Evolutionary conservation across 2,113 vertebrate genomes (phyloP).

Genomic region (Muntiacus muntjak): DNA sequence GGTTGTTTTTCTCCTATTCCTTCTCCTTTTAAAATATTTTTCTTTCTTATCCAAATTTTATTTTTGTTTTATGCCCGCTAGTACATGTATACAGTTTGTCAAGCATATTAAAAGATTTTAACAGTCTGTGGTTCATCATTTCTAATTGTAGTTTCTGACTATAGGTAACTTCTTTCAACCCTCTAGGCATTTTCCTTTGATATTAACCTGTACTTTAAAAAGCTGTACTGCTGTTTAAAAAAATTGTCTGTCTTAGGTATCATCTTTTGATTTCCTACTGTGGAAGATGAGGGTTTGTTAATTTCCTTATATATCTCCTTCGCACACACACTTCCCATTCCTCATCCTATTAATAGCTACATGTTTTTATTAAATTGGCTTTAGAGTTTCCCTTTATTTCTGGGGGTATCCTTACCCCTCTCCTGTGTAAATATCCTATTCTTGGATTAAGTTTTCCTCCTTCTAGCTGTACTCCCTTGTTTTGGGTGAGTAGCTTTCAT

Average conservation of each 20-base stretch:
- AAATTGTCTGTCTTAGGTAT: background rate
- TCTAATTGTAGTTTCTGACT: background rate
- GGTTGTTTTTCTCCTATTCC: background rate
- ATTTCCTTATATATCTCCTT: background rate
- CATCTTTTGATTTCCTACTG: background rate
- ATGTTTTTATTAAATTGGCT: background rate
- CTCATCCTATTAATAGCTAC: background rate
- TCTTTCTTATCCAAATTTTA: background rate
- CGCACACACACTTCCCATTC: background rate
- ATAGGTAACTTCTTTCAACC: background rate
- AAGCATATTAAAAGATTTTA: constrained; percentile 11
- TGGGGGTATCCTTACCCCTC: background rate
- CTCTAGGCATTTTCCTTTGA: background rate
- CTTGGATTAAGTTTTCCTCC: background rate
- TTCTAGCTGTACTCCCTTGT: background rate
- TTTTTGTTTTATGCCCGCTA: background rate
- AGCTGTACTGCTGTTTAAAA: background rate
- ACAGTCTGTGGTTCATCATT: background rate
- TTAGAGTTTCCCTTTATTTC: background rate
- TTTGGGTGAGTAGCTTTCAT: background rate
- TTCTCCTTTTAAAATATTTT: background rate
- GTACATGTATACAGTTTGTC: background rate
- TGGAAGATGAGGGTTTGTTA: background rate
- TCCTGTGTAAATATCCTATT: background rate
- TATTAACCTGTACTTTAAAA: background rate